A percentile compares a stretch with the other conserved stretches of the same genome.
phyloP scores from a whole-genome alignment of 2,797 vertebrate species.

The Bovichtus variegatus region DNA sequence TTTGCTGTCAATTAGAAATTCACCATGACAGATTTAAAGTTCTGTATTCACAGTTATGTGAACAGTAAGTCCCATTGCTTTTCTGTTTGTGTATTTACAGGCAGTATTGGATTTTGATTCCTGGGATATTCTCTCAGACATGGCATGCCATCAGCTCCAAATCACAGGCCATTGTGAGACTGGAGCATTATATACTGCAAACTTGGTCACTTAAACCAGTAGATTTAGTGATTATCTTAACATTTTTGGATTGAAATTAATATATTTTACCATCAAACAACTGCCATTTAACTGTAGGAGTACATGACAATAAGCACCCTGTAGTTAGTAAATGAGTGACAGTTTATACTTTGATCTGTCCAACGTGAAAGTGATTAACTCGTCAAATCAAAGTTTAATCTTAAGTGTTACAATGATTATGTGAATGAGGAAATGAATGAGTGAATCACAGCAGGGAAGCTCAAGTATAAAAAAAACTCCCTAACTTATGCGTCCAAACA shows the following conservation, averaged over 20 bases:
- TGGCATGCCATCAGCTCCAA: neutral
- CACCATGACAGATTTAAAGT: neutral
- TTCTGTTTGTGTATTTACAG: conserved; percentile 1
- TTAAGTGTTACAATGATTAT: neutral
- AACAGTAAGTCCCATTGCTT: neutral
- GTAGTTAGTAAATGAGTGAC: neutral
- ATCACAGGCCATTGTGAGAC: neutral
- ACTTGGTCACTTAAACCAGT: neutral
- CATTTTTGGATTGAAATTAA: neutral
- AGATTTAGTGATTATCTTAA: neutral
- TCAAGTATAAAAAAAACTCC: neutral
- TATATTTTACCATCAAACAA: neutral
- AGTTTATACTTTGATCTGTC: neutral
- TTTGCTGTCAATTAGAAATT: neutral
- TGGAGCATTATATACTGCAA: neutral
- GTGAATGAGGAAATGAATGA: conserved; percentile 25
- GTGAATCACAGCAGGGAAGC: conserved; percentile 12
- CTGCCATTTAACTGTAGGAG: neutral
- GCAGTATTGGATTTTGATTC: neutral
- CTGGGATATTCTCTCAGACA: neutral
- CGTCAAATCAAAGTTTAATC: conserved; percentile 15
- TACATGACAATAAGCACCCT: neutral
- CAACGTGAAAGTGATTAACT: neutral
- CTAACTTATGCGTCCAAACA: neutral
- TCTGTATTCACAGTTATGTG: neutral